Base-by-base conservation (phyloP, 2,113 vertebrate genomes). In the Sapayoa aenigma region DNA sequence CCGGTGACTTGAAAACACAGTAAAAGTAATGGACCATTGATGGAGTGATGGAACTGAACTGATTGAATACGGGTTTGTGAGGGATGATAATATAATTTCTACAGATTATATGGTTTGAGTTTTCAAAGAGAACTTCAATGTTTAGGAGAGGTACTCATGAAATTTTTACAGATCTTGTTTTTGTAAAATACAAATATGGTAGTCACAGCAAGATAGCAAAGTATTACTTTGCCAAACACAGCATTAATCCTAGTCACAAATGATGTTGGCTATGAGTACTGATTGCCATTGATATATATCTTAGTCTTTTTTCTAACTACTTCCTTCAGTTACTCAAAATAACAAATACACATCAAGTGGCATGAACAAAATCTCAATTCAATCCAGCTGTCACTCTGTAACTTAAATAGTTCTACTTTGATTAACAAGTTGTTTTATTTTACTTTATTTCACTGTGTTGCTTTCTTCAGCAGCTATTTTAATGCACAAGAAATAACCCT, bases 11-110 rank as follows among this genome's bases (percentile, higher is more conserved):
- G 89, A 95, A 87, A 95, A 87, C 49, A 62, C 9, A 67, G 47
- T 71, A 62, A 87, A 92, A 27, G 47, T 79, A 94, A 87, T 74
- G 73, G 60, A 27, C 50, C 73, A 42, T 87, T 95, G 65, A 81
- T 63, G 33, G 65, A 95, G 84, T 44, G 52, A 71, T 89, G 60
- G 84, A 91, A 95, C 50, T 63, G 65, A 94, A 81, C 62, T 93
- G 87, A 91, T n/a, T 89, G 62, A 87, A 82, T 21, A 65, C 21
- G 31, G 12, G 9, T 84, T 78, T 84, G 50, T 84, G 30, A 89
- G 22, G 30, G 47, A 72, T 84, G 27, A 12, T 49, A 71, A 78
- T 27, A 23, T 24, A 63, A 55, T 72, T 84, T 87, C 65, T 67
- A 72, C 27, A 82, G 9, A 67, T 55, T 59, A 39, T 8, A 75